These are phyloP conservation scores for Colinus virginianus DNA, from an alignment of 2,113 vertebrate genomes.

Conservation along the genomic window DNA sequence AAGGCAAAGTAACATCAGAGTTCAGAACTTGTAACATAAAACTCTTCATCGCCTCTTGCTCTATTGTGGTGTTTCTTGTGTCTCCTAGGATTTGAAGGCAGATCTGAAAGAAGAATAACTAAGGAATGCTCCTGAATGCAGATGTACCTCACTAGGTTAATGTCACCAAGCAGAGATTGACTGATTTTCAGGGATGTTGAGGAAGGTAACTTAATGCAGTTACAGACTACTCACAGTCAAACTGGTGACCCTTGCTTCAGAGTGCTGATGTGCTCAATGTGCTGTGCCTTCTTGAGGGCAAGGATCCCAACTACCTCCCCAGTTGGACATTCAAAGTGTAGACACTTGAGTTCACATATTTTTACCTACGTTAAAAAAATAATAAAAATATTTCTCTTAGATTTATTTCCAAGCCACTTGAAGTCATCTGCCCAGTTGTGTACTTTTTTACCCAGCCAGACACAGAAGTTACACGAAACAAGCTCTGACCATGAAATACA, in stretches of 20 bases:
- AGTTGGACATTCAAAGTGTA: neutral
- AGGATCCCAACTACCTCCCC: neutral
- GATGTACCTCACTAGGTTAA: neutral
- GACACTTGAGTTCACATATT: neutral
- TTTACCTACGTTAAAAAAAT: neutral
- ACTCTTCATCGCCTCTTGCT: neutral
- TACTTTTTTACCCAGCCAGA: neutral
- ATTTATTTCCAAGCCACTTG: neutral
- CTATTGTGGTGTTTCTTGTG: neutral
- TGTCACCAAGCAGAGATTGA: fast-evolving
- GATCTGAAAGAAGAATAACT: neutral
- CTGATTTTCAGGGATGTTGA: neutral
- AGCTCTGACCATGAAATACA: neutral
- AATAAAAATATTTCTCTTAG: neutral
- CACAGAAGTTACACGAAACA: neutral
- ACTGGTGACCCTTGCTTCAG: fast-evolving
- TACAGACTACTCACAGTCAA: neutral
- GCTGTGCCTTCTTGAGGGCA: neutral
- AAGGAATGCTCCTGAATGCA: neutral
- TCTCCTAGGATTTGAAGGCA: neutral
- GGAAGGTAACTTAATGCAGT: neutral
- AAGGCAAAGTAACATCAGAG: neutral
- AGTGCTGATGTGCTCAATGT: neutral
- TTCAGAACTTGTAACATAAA: neutral
- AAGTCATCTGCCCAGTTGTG: neutral